Evolutionary conservation across 2,888 invertebrate genomes (phyloP).

Genomic region (Conomelus anceps): DNA sequence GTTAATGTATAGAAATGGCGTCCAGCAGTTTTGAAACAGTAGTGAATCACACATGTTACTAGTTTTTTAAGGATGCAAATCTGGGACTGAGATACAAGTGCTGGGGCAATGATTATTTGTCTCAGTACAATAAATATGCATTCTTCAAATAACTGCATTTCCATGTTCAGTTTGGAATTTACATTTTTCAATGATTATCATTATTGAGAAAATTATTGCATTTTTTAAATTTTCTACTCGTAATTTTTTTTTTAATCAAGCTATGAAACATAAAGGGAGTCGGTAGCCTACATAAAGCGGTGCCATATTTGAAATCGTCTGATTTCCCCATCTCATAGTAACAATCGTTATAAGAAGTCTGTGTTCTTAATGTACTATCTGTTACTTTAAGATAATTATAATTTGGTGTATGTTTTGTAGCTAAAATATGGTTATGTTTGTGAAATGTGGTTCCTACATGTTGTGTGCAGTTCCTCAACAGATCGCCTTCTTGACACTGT

Average conservation of each 20-base stretch:
- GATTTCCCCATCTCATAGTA: not conserved
- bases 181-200: not conserved
- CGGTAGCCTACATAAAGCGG: conserved; percentile 20
- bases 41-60: not conserved
- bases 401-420: not conserved
- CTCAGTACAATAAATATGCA: not conserved
- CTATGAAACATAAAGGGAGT: conserved; percentile 2
- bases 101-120: not conserved
- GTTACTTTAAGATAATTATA: not conserved
- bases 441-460: conserved; percentile 37
- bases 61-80: conserved; percentile 12
- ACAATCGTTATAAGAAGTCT: conserved; percentile 2
- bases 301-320: conserved; percentile 28
- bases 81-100: not conserved
- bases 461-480: conserved; percentile 37
- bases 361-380: not conserved
- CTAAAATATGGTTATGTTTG: conserved; percentile 18
- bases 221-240: no score
- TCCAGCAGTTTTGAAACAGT: not conserved
- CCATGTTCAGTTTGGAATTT: not conserved
- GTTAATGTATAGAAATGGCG: not conserved
- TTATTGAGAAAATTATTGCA: not conserved
- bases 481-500: conserved; percentile 5
- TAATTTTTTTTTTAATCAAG: not conserved
- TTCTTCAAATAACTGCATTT: not conserved